A percentile compares a stretch with the other conserved stretches of the same genome.
These are phyloP conservation scores for Columba livia DNA, from an alignment of 2,113 vertebrate species.

Conservation along the genomic window DNA sequence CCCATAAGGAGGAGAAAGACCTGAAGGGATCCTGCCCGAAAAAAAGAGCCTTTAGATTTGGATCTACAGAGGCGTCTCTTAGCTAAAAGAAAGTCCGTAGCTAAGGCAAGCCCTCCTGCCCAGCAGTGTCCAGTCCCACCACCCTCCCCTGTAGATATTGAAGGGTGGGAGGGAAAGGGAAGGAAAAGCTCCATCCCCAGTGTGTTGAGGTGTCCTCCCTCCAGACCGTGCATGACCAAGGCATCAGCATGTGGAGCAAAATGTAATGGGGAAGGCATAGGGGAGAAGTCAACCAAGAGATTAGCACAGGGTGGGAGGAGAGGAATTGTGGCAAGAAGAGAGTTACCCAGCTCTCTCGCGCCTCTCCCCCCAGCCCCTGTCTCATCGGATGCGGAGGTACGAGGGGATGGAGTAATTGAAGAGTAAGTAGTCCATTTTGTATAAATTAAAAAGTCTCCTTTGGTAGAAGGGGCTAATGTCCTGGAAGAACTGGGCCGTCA, in stretches of 20 bases:
- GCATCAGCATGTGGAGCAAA: neutral
- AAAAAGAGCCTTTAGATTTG: conserved; percentile 12
- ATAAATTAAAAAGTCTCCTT: conserved; percentile 91
- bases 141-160: neutral
- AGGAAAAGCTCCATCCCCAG: neutral
- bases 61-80: neutral
- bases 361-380: neutral
- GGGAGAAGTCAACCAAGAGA: neutral
- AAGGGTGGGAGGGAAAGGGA: neutral
- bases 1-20: neutral
- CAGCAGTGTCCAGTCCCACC: neutral
- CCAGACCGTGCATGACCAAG: neutral
- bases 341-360: conserved; percentile 5
- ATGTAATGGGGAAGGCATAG: neutral
- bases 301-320: neutral
- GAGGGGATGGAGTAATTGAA: conserved; percentile 93
- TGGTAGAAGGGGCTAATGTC: conserved; percentile 92
- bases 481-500: conserved; percentile 86
- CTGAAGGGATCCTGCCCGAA: conserved; percentile 24
- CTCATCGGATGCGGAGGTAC: conserved; percentile 83
- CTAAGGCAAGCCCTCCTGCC: neutral
- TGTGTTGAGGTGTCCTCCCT: neutral
- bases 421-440: conserved; percentile 95
- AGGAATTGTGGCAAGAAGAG: neutral
- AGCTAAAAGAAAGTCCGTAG: neutral